Conservation (phyloP, 2,888 invertebrate genomes). For the Imbricaverruca yamaguchii region DNA sequence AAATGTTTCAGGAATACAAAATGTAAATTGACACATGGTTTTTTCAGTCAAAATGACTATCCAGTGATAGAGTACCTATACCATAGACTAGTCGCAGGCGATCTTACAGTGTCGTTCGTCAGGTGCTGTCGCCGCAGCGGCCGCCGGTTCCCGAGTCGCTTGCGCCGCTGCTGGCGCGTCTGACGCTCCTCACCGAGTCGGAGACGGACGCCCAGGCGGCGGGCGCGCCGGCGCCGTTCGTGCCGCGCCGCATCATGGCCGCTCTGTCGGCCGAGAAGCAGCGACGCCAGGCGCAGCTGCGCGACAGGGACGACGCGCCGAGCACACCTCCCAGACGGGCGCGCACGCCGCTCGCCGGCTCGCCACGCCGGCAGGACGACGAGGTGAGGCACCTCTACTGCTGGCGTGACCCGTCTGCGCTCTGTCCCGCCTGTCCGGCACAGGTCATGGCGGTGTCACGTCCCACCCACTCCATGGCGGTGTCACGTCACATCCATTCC, state of each 20-base stretch:
- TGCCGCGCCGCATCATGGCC: constrained; percentile 5
- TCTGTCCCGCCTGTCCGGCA: background rate
- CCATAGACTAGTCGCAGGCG: no score
- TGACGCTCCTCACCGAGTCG: background rate
- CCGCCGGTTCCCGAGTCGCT: background rate
- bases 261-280: constrained; percentile 16
- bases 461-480: no score
- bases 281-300: background rate
- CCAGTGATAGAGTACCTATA: no score
- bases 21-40: no score
- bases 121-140: constrained; percentile 6
- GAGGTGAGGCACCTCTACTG: background rate
- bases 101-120: no score
- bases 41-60: no score
- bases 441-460: no score
- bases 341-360: no score
- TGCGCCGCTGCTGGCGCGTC: constrained; percentile 11
- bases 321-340: no score
- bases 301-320: background rate
- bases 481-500: background rate
- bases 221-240: background rate
- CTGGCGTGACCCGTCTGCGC: background rate
- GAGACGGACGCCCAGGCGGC: background rate
- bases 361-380: background rate
- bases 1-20: no score